These are phyloP conservation scores for Troides aeacus DNA, from an alignment of 2,888 invertebrate genomes.

Conservation along the genomic window DNA sequence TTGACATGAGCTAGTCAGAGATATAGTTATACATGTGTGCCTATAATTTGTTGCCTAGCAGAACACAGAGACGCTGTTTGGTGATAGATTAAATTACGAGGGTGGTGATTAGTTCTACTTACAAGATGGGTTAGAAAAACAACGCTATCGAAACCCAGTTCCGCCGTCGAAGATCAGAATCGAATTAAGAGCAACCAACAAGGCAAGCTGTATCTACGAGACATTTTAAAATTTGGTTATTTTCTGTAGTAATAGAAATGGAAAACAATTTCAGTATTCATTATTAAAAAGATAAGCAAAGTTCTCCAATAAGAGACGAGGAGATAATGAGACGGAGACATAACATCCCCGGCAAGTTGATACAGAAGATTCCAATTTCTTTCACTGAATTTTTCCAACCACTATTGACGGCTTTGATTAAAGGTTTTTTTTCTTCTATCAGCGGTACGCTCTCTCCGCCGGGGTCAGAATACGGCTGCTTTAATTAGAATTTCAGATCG, in stretches of 20 bases:
- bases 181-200: not conserved
- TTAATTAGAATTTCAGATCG: constrained; percentile 48
- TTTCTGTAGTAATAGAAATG: not conserved
- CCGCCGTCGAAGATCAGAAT: too few species aligned
- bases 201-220: too few species aligned
- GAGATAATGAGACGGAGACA: not conserved
- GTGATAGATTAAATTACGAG: not conserved
- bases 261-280: not conserved
- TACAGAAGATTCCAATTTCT: constrained; percentile 15
- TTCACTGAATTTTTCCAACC: constrained; percentile 11
- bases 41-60: too few species aligned
- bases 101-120: too few species aligned
- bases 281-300: not conserved
- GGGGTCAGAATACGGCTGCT: constrained; percentile 36
- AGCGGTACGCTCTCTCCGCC: constrained; percentile 30
- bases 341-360: constrained; percentile 6
- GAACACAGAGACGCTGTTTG: too few species aligned
- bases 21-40: too few species aligned
- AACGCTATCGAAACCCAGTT: too few species aligned
- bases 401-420: constrained; percentile 26
- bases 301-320: not conserved
- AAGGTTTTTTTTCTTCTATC: constrained; percentile 16
- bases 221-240: not conserved
- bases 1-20: too few species aligned
- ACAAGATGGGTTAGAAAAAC: too few species aligned